Evolutionary conservation across 1,140 invertebrate genomes (phyloP), one percentile per base, ranked within the genome.

Genomic region (Nasonia giraulti): DNA sequence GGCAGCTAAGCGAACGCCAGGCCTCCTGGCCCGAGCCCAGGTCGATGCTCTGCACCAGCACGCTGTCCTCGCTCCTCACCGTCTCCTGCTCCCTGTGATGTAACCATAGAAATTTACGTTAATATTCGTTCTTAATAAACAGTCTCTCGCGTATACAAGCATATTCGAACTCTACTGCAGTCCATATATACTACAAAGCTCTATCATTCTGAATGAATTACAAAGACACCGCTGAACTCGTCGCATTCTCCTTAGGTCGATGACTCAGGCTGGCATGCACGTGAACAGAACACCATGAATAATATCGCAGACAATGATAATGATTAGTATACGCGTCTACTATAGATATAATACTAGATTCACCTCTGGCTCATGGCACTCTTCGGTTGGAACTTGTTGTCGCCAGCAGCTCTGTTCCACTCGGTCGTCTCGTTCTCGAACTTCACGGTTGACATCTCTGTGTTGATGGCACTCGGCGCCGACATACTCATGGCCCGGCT

Each of bases 401-500:
- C 82, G 27, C 11, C 27, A 8, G 88, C 89, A 2, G 86, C 82
- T 78, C 91, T 89, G 62, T 91, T 89, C 91, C 91, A 92, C 71
- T 93, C 90, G 0, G 90, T 91, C 0, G 89, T 89, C 62, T 94
- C 93, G 7, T 93, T 92, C 31, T 94, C 94, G 75, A 95, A 96
- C 89, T 96, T 96, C 0, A 96, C 95, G 3, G 95, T 95, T 0
- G 94, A 93, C 88, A 95, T 94, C 74, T 97, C 96, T n/a, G 96
- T 93, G 90, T 97, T 97, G 86, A 98, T 97, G 37, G 96, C 96
- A 84, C 96, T 96, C 0, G 97, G 97, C 1, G 97, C 97, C 1
- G 97, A 98, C 92, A 96, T 95, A 87, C 96, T 97, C 87, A 97
- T 93, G 1, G 95, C 94, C 90, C 95, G 95, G 2, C 95, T 96